Evolutionary conservation across 1,140 invertebrate genomes (phyloP).

Genomic region (Colletes gigas): DNA sequence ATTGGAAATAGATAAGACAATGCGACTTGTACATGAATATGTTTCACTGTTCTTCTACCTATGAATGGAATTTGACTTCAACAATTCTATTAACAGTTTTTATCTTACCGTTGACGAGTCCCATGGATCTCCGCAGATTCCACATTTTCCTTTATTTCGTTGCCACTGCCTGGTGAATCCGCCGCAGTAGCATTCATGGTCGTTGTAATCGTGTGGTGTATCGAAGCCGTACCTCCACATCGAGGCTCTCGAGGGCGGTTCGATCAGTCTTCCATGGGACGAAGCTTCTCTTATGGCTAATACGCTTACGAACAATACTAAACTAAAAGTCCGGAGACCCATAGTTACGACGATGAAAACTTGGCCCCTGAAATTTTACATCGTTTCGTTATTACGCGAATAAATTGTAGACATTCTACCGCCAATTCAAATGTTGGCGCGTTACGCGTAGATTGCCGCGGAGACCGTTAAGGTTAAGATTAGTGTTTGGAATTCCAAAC

Average conservation of each 20-base stretch:
- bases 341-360: constrained; percentile 28
- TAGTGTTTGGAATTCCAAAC: too few species aligned
- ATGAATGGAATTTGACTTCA: neutral
- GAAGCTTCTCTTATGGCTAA: constrained; percentile 62
- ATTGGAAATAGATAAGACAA: too few species aligned
- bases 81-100: neutral
- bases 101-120: constrained; percentile 82
- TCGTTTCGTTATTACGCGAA: neutral
- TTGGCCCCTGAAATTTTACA: constrained; percentile 29
- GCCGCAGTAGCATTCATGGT: constrained; percentile 94
- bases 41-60: too few species aligned
- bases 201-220: constrained; percentile 89
- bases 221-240: constrained; percentile 88
- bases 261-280: constrained; percentile 90
- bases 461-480: too few species aligned
- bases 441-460: too few species aligned
- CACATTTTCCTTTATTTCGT: constrained; percentile 89
- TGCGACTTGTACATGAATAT: too few species aligned
- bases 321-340: constrained; percentile 22
- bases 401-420: neutral
- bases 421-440: too few species aligned
- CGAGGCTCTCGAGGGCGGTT: constrained; percentile 91
- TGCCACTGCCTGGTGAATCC: constrained; percentile 91
- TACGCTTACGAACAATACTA: constrained; percentile 32
- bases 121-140: constrained; percentile 93